Evolutionary conservation across 2,888 invertebrate genomes (phyloP), one percentile per base, ranked within the genome.

Genomic region (Lycia hirtaria): DNA sequence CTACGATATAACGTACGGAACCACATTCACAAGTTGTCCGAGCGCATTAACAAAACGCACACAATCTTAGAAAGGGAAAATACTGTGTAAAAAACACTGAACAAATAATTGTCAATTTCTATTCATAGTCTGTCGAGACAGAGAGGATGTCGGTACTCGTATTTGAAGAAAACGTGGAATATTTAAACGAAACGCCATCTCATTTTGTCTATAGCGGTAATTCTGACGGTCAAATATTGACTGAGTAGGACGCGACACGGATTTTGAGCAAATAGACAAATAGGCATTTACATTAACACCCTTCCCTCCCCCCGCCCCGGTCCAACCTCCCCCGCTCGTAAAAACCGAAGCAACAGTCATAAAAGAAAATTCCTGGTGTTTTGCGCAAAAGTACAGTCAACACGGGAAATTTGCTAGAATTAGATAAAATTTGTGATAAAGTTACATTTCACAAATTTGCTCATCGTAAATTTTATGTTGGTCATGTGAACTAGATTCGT

Each of bases 191-290:
- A 80, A 77, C 81, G 79, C 78, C 76, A 80, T 85, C 81, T 81
- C 83, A 83, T 85, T n/a, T 87, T 87, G 86, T 82, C 73, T 83
- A 80, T 87, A 90, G 88, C 90, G 89, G 90, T 90, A 88, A 87
- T 89, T 84, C 81, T 78, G 83, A 73, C 81, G 76, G 76, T 80
- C 83, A 87, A 92, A 90, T 90, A 90, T 91, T 92, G 87, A 88
- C 88, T 64, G 78, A 84, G 86, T 82, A 82, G 85, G 86, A 88
- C 85, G 81, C 87, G 90, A 91, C 90, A 90, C 88, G 85, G 88
- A 90, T 88, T 89, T 89, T 83, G 76, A 78, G 81, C 80, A 88
- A 89, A 91, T 85, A 88, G 78, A 81, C 85, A 87, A 88, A 89
- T 87, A 88, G 83, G 80, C 85, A 85, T 87, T 87, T 85, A 86